Evolutionary conservation across 1,140 invertebrate genomes (phyloP), one percentile per base, ranked within the genome.

Genomic region (Frieseomelitta varia): DNA sequence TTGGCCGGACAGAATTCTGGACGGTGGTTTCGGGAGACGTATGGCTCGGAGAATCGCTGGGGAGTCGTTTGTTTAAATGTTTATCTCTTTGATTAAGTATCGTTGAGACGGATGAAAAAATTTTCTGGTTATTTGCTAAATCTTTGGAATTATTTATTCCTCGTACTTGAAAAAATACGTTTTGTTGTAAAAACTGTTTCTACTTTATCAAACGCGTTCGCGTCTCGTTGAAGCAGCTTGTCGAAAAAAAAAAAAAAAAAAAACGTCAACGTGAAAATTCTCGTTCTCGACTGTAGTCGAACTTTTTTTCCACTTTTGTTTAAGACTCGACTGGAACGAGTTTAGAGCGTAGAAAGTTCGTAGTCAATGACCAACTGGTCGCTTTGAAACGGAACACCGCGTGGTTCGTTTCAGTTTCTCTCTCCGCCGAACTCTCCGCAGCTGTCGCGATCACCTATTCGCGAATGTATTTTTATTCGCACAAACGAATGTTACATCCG

Each of bases 341-440:
- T 24, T 39, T 58, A 6, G 47, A 74, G 27, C 4, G 53, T n/a
- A 1, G 21, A 30, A 78, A 78, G 58, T 78, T 78, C 65, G n/a
- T 19, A 78, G 76, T 30, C n/a, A 51, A 51, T 77, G n/a, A 21
- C 34, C 34, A 77, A 77, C 63, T 39, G 34, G 39, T 51, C n/a
- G 24, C n/a, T 77, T 47, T 77, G 58, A 65, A 39, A 61, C 4
- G 4, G 30, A 74, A 39, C 19, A 24, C 56, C 21, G 11, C 21
- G 17, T 8, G 8, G 4, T 39, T 53, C 17, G n/a, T 51, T 67
- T 65, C 19, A 51, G 51, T n/a, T 24, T 39, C 21, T 14, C 4
- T 17, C 8, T 17, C 8, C 56, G 6, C 6, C 19, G 15, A 63
- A 1, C 24, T 30, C 34, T 24, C 55, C 21, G 47, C 15, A 68